Conservation (phyloP, 2,888 invertebrate genomes). For the Liodrosophila aerea region DNA sequence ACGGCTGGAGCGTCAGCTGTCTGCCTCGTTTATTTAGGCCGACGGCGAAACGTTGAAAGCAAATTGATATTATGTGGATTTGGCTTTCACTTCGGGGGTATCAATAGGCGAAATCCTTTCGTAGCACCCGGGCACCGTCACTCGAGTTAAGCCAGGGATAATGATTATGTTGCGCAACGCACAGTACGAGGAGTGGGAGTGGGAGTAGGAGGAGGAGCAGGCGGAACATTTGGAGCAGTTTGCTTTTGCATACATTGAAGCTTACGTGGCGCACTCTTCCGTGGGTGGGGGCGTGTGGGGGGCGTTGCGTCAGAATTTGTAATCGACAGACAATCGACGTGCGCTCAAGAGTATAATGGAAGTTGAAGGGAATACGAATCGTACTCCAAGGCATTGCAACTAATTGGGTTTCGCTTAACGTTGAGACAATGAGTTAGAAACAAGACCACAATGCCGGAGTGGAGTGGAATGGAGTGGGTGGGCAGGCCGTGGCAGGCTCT, state of each 20-base stretch:
- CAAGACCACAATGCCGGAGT: slow-evolving; percentile 32
- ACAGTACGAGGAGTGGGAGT: neutral
- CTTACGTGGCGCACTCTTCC: slow-evolving; percentile 18
- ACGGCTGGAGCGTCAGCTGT: slow-evolving; percentile 39
- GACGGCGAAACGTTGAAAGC: slow-evolving; percentile 69
- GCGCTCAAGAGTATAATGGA: slow-evolving; percentile 69
- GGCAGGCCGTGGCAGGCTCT: neutral
- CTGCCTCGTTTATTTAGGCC: slow-evolving; percentile 67
- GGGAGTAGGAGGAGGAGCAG: slow-evolving; percentile 1
- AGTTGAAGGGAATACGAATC: slow-evolving; percentile 47
- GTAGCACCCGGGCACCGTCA: slow-evolving; percentile 33
- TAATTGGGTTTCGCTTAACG: slow-evolving; percentile 73
- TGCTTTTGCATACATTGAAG: slow-evolving; percentile 57
- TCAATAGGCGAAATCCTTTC: slow-evolving; percentile 77
- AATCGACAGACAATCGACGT: slow-evolving; percentile 77
- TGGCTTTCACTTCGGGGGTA: slow-evolving; percentile 76
- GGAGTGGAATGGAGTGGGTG: neutral
- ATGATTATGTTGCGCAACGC: slow-evolving; percentile 75
- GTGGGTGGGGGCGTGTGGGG: neutral
- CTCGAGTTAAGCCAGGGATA: slow-evolving; percentile 75
- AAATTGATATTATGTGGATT: slow-evolving; percentile 80
- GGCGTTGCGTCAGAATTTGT: slow-evolving; percentile 50
- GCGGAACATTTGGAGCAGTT: slow-evolving; percentile 6
- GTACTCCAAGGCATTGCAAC: slow-evolving; percentile 67
- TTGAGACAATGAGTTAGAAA: slow-evolving; percentile 44